Conservation (phyloP, 2,888 invertebrate species). For the Electrophaes corylata region DNA sequence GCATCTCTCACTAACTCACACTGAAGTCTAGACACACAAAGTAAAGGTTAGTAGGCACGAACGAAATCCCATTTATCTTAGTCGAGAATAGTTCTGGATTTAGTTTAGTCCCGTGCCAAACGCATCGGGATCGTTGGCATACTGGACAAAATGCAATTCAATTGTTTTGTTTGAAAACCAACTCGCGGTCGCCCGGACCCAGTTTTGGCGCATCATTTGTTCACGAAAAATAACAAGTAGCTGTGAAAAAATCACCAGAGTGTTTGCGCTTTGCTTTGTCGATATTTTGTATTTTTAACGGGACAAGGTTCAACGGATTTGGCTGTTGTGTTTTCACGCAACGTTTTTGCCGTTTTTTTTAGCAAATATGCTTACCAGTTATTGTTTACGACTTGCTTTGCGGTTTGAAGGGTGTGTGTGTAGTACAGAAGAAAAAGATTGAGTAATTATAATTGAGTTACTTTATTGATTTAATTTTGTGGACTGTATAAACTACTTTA, state of each 20-base stretch:
- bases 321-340: not conserved
- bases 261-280: not conserved
- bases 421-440: too few relatives aligned
- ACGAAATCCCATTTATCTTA: slow-evolving; percentile 51
- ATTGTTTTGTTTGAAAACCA: slow-evolving; percentile 24
- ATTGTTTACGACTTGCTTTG: too few relatives aligned
- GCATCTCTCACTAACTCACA: slow-evolving; percentile 4
- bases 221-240: not conserved
- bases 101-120: slow-evolving; percentile 51
- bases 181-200: not conserved
- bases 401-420: too few relatives aligned
- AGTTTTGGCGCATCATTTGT: not conserved
- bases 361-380: not conserved
- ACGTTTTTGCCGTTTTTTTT: not conserved
- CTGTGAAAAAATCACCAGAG: not conserved
- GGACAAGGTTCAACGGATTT: not conserved
- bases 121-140: slow-evolving; percentile 34
- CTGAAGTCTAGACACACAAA: slow-evolving; percentile 14
- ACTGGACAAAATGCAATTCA: slow-evolving; percentile 18
- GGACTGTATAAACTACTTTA: too few relatives aligned
- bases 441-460: too few relatives aligned
- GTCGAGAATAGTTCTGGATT: slow-evolving; percentile 51
- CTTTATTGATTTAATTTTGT: too few relatives aligned
- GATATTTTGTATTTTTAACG: not conserved
- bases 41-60: slow-evolving; percentile 38